Conservation (phyloP, 2,888 invertebrate genomes). For the Diarsia dahlii region DNA sequence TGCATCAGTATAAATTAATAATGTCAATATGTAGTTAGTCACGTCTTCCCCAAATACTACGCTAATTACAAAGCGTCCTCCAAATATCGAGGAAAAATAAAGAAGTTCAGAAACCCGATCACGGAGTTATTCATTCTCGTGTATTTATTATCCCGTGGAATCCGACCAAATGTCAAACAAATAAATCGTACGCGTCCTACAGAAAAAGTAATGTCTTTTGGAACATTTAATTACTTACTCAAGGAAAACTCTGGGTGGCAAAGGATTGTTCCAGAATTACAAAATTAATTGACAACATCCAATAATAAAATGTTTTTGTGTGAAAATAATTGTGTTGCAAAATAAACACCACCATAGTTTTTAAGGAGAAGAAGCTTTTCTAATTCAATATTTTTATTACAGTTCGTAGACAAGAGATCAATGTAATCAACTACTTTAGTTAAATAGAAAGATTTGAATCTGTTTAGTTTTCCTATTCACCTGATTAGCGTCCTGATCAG, state of each 20-base stretch:
- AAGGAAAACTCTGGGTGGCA: conserved; percentile 62
- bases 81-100: conserved; percentile 44
- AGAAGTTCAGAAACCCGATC: conserved; percentile 68
- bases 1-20: background rate
- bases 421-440: background rate
- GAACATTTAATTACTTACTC: conserved; percentile 74
- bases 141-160: conserved; percentile 77
- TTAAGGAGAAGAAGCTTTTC: background rate
- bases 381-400: background rate
- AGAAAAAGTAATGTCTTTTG: conserved; percentile 74
- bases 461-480: background rate
- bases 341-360: background rate
- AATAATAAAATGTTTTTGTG: background rate
- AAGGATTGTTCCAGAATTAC: conserved; percentile 49
- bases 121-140: conserved; percentile 59
- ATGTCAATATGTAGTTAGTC: background rate
- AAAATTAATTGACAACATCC: background rate
- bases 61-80: conserved; percentile 43
- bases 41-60: conserved; percentile 5
- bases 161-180: conserved; percentile 82
- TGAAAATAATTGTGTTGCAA: background rate
- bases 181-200: conserved; percentile 78
- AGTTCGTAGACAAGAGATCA: background rate
- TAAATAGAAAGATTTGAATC: background rate
- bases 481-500: background rate